Percentiles rank a stretch among this genome's conserved stretches.
Conservation (phyloP, 2,113 vertebrate genomes). For the Chaetorhynchus papuensis region DNA sequence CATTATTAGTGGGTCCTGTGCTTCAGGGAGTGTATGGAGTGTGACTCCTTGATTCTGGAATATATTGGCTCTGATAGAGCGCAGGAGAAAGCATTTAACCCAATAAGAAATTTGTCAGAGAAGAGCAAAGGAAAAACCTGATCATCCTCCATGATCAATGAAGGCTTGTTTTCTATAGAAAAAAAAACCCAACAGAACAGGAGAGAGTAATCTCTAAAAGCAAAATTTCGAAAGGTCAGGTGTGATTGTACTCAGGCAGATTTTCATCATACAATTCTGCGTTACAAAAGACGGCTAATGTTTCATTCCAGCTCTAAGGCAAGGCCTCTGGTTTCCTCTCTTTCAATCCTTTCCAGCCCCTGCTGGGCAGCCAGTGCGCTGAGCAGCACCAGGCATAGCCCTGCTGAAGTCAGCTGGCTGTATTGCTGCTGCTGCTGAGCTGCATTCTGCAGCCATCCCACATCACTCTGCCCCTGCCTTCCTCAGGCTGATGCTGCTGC, state of each 20-base stretch:
- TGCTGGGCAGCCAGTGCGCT: not conserved
- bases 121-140: not conserved
- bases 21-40: not conserved
- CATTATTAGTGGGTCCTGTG: too few species aligned
- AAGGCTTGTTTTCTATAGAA: not conserved
- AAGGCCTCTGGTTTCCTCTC: not conserved
- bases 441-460: not conserved
- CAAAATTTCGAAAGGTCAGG: not conserved
- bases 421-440: not conserved
- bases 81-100: not conserved
- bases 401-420: not conserved
- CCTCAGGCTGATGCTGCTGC: not conserved
- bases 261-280: not conserved
- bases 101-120: not conserved
- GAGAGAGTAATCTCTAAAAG: not conserved
- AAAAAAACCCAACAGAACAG: too few species aligned
- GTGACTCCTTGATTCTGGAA: not conserved
- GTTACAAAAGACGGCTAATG: not conserved
- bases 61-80: not conserved
- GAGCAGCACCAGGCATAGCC: not conserved
- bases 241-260: not conserved
- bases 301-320: not conserved
- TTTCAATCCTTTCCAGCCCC: not conserved
- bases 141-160: not conserved
- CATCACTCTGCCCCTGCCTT: not conserved